Evolutionary conservation across 1,140 invertebrate species (phyloP), one percentile per base, ranked within the genome.

Genomic region (Zaprionus taronus): DNA sequence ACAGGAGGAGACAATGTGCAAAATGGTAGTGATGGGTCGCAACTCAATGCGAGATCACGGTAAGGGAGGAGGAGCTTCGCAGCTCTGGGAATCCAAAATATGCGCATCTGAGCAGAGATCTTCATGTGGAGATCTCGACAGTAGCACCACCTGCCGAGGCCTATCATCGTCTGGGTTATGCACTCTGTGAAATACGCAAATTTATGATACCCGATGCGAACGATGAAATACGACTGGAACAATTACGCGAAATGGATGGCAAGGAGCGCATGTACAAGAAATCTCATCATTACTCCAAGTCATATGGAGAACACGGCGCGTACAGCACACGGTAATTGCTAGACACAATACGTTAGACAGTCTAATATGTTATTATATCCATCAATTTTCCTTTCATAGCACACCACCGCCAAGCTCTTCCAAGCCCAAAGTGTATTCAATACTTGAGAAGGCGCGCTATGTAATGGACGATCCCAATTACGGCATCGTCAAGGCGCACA

Each of bases 41-140:
- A 98, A 98, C 60, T 99, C 98, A 2, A 99, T 99, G 97, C 96
- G 97, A 83, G 98, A 99, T 93, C 97, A 97, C 93, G 95, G 95
- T 75, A 98, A 98, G 94, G 94, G 94, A 99, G 93, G 97, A 99
- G 89, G 97, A 99, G 92, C 94, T 97, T 7, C 94, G 98, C 26
- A 95, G 95, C 81, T 96, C 97, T 1, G 93, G 96, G 24, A 98
- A 99, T 93, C 97, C 97, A 0, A 99, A 99, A 93, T 99, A 98
- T 92, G 95, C 97, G 4, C 98, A 99, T 93, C 94, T 99, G 11
- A 95, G 95, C 55, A 97, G 99, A 72, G 98, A 99, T 78, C 94
- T 99, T 1, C 98, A 99, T 92, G 97, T 99, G 0, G 97, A 99
- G 92, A 97, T 99, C 70, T 97, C 97, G 38, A 97, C 97, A 11